Evolutionary conservation across 1,140 invertebrate species (phyloP), one percentile per base, ranked within the genome.

Genomic region (Drosophila ercepeae): DNA sequence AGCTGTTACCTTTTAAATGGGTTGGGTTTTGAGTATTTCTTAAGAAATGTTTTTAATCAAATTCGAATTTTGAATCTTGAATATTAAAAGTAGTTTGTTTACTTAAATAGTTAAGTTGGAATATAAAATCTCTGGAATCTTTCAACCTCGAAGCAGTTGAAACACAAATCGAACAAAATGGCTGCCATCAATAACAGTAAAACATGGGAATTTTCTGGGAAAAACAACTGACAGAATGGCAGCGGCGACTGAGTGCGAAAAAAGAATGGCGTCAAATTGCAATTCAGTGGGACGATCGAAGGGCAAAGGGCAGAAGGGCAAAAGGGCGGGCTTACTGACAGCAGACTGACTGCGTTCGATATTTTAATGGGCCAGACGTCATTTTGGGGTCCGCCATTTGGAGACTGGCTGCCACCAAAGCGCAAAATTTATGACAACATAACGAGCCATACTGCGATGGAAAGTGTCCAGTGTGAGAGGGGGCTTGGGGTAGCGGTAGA

Each of bases 381-480:
- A 88, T 88, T 86, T 88, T 55, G 51, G 72, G 61, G 45, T 29
- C 74, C 74, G 63, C 81, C 81, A 79, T 68, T 75, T 60, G 61
- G 51, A 68, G 58, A 58, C 61, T 75, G 41, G 54, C 69, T 63
- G 82, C 63, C 76, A 73, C 63, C 78, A 89, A 82, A 78, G 82
- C 84, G 71, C 82, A 72, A 83, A 88, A 88, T 88, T 88, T 88
- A 88, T 88, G 82, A 76, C 75, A 89, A 73, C 78, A 88, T 88
- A 83, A 88, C 84, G 78, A 78, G 83, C 78, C 74, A 75, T 63
- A 74, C 74, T 63, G 70, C 74, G 61, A 65, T 57, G 51, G 48
- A 27, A 59, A 49, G 27, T 50, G 48, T 53, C 29, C 27, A 14
- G 25, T 4, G 16, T 1, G 27, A 5, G 32, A 18, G 0, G 27